phyloP scores from a whole-genome alignment of 2,113 vertebrate genomes.

The Epinephelus lanceolatus region DNA sequence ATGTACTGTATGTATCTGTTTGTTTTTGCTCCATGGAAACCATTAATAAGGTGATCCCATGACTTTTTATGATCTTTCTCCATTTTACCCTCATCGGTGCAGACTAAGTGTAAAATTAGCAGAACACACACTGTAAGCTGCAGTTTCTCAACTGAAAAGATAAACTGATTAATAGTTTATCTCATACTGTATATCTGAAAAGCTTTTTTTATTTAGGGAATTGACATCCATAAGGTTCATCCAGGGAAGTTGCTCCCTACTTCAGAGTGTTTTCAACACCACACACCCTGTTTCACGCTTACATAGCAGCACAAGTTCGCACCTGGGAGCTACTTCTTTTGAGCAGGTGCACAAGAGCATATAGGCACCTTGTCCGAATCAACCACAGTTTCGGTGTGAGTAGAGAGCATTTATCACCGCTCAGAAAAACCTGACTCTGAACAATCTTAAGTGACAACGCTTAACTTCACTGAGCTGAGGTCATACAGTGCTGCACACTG shows the following conservation, averaged over 20 bases:
- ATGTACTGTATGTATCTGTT: conserved; percentile 14
- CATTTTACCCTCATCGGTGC: background rate
- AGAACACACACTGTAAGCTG: background rate
- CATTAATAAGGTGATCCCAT: conserved; percentile 25
- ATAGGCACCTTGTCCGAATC: background rate
- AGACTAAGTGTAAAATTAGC: background rate
- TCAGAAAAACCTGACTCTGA: background rate
- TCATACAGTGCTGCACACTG: background rate
- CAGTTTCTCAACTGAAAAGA: background rate
- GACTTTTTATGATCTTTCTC: conserved; percentile 25
- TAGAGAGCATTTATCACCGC: background rate
- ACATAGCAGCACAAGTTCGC: background rate
- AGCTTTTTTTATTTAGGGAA: background rate
- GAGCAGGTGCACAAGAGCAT: conserved; percentile 7
- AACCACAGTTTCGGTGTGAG: background rate
- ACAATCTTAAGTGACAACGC: background rate
- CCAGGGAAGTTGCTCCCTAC: background rate
- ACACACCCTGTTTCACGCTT: background rate
- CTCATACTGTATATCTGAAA: background rate
- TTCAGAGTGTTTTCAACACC: background rate
- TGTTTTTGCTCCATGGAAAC: conserved; percentile 58
- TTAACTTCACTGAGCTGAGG: background rate
- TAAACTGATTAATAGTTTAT: background rate
- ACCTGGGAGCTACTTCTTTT: background rate
- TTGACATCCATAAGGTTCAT: background rate